These are phyloP conservation scores for Drosophila baimaii DNA, from an alignment of 1,140 invertebrate genomes.

Conservation along the genomic window DNA sequence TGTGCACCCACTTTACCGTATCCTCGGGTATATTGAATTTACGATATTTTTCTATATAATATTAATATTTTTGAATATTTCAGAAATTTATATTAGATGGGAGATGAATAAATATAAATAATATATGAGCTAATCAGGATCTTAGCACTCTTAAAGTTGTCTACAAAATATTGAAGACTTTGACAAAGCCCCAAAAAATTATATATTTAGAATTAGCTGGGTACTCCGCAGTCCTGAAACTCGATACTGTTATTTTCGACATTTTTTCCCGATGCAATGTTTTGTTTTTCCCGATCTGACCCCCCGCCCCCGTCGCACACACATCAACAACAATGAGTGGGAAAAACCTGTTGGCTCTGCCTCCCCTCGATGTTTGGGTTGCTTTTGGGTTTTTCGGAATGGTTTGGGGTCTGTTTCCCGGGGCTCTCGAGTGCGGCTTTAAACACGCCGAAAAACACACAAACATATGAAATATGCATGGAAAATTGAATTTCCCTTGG, in stretches of 20 bases:
- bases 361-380: slow-evolving; percentile 21
- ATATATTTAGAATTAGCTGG: background rate
- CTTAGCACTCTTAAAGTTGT: no score
- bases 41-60: background rate
- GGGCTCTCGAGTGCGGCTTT: slow-evolving; percentile 59
- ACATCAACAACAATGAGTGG: slow-evolving; percentile 41
- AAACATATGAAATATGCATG: slow-evolving; percentile 75
- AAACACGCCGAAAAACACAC: slow-evolving; percentile 59
- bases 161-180: background rate
- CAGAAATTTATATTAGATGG: background rate
- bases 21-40: slow-evolving; percentile 17
- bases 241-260: background rate
- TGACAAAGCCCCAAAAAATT: background rate
- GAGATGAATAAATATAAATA: background rate
- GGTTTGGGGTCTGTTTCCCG: slow-evolving; percentile 24
- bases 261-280: slow-evolving; percentile 27
- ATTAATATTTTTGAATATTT: background rate
- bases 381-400: slow-evolving; percentile 25
- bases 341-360: slow-evolving; percentile 53
- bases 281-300: slow-evolving; percentile 44
- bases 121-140: background rate
- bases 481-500: slow-evolving; percentile 65
- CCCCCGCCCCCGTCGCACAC: slow-evolving; percentile 16
- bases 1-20: background rate
- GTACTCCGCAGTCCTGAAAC: slow-evolving; percentile 8